Conservation (phyloP, 1,140 invertebrate species). For the Pogonomyrmex californicus region DNA sequence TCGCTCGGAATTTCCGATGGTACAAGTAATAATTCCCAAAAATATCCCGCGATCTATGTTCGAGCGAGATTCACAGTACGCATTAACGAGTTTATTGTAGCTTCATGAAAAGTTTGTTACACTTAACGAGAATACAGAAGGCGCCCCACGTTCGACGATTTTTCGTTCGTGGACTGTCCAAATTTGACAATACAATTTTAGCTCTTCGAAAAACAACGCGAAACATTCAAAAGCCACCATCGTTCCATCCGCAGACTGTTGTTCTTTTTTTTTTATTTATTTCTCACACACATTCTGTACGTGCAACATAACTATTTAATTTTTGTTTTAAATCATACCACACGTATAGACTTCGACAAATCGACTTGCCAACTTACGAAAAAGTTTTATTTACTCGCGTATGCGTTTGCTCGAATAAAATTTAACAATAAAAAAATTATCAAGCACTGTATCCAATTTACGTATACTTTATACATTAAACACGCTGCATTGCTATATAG, state of each 20-base stretch:
- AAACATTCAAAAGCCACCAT: constrained; percentile 53
- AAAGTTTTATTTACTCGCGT: constrained; percentile 22
- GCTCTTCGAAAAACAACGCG: constrained; percentile 48
- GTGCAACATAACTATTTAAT: constrained; percentile 47
- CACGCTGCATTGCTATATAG: neutral
- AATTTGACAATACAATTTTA: constrained; percentile 59
- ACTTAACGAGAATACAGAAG: constrained; percentile 52
- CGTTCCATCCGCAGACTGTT: constrained; percentile 3
- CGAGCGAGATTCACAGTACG: constrained; percentile 16
- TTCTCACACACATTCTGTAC: constrained; percentile 1
- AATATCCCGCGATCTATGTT: constrained; percentile 22
- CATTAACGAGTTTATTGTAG: constrained; percentile 56
- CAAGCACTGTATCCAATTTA: neutral
- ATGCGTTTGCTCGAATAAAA: constrained; percentile 7
- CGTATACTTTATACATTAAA: neutral
- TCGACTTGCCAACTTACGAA: constrained; percentile 16
- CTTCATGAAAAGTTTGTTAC: constrained; percentile 41
- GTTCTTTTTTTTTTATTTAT: constrained; percentile 39
- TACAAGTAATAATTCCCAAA: constrained; percentile 15
- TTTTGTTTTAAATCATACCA: constrained; percentile 43
- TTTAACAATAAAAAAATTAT: neutral
- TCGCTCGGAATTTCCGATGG: constrained; percentile 12
- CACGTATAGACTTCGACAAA: constrained; percentile 5
- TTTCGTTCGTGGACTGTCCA: constrained; percentile 20
- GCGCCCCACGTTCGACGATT: constrained; percentile 33